Base-by-base conservation (phyloP, 2,888 invertebrate species). In the Drosophila suboccidentalis region DNA sequence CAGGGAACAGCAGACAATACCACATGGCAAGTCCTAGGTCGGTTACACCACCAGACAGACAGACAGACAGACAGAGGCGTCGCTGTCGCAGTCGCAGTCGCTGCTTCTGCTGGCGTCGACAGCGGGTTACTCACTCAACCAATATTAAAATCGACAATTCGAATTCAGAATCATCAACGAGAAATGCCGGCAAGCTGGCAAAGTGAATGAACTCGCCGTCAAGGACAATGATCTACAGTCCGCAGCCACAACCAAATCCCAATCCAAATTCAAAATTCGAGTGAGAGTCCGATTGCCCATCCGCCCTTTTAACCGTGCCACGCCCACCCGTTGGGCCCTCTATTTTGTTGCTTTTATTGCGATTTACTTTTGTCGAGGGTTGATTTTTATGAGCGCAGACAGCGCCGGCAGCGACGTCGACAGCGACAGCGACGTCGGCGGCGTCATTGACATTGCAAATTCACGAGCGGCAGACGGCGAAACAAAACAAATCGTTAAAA, bases 11-110 rank as follows among this genome's bases (percentile, higher is more conserved):
- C 86, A 83, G 89, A 90, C 91, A 90, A 90, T 87, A 87, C 78
- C 80, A 85, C 82, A 87, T 90, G 84, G 80, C 88, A 91, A 91
- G 91, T 91, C 90, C 91, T 91, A 90, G 90, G 90, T 90, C 90
- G 90, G 90, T 91, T 91, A 90, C 90, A 89, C 82, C 80, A 75
- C 74, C 71, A 77, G 57, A 50, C 69, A 58, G 72, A 47, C 71
- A 61, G 46, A 26, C 5, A 26, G 26, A 26, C 8, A 29, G 29
- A 29, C 29, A 61, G 43, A 53, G 62, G 50, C 68, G 53, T 59
- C 39, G 49, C 50, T 19, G 51, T 36, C 57, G 32, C 38, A 0
- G 60, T 9, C 47, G 34, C 51, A 44, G 49, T 44, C 36, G 22
- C 13, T 13, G 49, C 38, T 44, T 34, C 19, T 46, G 29, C 36